Evolutionary conservation across 2,888 invertebrate species (phyloP), one percentile per base, ranked within the genome.

Genomic region (Thymelicus lineola): DNA sequence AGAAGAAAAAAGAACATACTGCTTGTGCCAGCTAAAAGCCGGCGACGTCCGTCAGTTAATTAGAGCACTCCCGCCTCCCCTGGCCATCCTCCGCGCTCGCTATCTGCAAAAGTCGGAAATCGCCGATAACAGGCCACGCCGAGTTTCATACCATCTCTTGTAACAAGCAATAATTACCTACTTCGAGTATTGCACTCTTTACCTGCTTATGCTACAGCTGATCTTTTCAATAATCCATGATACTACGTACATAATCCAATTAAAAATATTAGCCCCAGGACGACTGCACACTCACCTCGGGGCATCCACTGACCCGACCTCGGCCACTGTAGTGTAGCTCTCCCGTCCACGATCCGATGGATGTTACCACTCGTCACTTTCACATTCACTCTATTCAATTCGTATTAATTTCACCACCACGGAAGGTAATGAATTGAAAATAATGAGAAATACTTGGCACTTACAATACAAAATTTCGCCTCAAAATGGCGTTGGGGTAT

Each of bases 401-500:
- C 81, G 79, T 79, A 80, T 74, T 76, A 79, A 77, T 80, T 77
- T 78, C 79, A 86, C 79, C 80, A 83, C 80, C 76, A 80, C 72
- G 73, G 72, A 75, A 83, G 82, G 83, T 80, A 80, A 80, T 80
- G 77, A 86, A 85, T 83, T 75, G 82, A 88, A 90, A 90, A 89
- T 92, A 93, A 92, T 90, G 91, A 91, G 86, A 94, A 94, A 91
- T 93, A 93, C 92, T 92, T 94, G 93, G 91, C 93, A 94, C 94
- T 94, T 94, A 94, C 94, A 93, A 79, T 90, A 93, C 89, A 93
- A 94, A 93, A 91, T 92, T 94, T 94, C 92, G 94, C 94, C 93
- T 94, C 94, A 94, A 94, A 94, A 94, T 94, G 94, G 94, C 94
- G 94, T 93, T 93, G 88, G 84, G 85, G 87, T 91, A 92, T 92